Evolutionary conservation across 2,113 vertebrate species (phyloP).

Genomic region (Pseudolaguvia tuberculata): DNA sequence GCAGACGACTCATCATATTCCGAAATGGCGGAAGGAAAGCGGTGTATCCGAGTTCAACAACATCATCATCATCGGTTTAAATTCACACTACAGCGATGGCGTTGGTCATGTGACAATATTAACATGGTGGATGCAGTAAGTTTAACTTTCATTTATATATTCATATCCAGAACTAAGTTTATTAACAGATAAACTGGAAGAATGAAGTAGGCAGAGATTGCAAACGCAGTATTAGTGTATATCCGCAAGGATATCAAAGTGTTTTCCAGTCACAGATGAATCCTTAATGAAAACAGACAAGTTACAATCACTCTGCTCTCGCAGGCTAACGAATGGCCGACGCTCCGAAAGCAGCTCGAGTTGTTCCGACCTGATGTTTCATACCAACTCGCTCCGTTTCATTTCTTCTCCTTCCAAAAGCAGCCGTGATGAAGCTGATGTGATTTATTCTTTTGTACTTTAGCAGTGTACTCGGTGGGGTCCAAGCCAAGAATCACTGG

Average conservation of each 20-base stretch:
- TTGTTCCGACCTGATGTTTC: neutral
- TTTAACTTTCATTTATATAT: no score
- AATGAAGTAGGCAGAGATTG: neutral
- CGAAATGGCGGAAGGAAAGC: no score
- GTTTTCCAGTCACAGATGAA: constrained; percentile 24
- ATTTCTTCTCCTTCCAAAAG: constrained; percentile 14
- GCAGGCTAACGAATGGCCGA: constrained; percentile 5
- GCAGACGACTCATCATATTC: no score
- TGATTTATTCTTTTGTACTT: constrained; percentile 51
- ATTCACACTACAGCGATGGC: no score
- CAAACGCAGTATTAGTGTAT: neutral
- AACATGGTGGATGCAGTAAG: no score
- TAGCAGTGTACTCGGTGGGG: constrained; percentile 28
- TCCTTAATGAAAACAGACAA: constrained; percentile 10
- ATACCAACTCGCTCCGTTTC: neutral
- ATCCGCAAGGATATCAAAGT: neutral
- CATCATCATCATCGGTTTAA: no score
- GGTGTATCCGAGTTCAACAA: no score
- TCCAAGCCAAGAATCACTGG: constrained; percentile 47
- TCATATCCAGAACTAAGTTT: no score
- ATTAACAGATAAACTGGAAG: no score
- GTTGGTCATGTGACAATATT: no score
- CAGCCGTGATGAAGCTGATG: constrained; percentile 26
- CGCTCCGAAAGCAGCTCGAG: neutral
- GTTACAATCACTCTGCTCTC: constrained; percentile 6